Evolutionary conservation across 2,113 vertebrate species (phyloP), one percentile per base, ranked within the genome.

Genomic region (Uria lomvia): DNA sequence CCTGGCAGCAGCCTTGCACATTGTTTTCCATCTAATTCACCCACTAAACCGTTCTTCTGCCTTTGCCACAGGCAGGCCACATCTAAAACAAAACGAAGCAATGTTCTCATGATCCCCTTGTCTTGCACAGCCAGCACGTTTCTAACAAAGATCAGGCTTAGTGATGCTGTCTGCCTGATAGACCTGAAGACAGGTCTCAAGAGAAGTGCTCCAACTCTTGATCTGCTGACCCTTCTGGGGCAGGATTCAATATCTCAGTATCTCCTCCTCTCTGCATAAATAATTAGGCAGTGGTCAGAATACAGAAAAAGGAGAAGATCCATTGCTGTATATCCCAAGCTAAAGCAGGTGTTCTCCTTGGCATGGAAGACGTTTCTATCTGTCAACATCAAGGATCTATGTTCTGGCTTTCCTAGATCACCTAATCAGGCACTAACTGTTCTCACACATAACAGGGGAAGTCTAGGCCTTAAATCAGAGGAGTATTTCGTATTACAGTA

Each of bases 311-410:
- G 15, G 6, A 32, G 27, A 65, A 62, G 40, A 65, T 50, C 71
- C 29, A 9, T 42, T 71, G 42, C 49, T 76, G 16, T 70, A 32
- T 80, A 77, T 60, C 45, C 68, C 55, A 70, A 76, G 50, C 45
- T 52, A 77, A 87, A 92, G 36, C 15, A 92, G 60, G 38, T 59
- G 14, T 20, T 90, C 18, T 86, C n/a, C 38, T 85, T 90, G 75
- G 29, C 52, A 56, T 5, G 29, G 43, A 81, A 77, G 21, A 84
- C 29, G 13, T 43, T 32, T 66, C 63, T 63, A 12, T 42, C 60
- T 66, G 63, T 43, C 14, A 14, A 43, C 19, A 43, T 13, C 63
- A 43, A 21, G 40, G 65, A 42, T 50, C 29, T 32, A 55, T 38
- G 55, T 34, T 53, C 56, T 71, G 50, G 14, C 38, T 82, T 77